Base-by-base conservation (phyloP, 2,113 vertebrate species). In the Eclectus roratus region DNA sequence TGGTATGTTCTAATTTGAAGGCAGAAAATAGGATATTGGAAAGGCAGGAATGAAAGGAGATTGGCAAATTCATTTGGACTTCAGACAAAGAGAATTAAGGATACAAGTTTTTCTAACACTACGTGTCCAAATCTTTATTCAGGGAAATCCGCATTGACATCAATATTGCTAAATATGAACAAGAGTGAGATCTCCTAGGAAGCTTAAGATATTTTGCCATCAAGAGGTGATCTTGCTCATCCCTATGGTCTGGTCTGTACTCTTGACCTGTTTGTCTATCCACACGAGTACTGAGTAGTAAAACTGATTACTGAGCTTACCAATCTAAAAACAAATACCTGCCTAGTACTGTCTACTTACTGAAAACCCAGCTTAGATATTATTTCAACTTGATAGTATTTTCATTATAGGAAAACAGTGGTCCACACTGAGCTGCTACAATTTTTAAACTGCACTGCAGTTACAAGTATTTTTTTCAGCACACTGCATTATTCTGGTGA, bases 301-400 rank as follows among this genome's bases (percentile, higher is more conserved):
- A 92, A 60, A 7, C 4, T 20, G 29, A 66, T n/a, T 31, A 56
- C 14, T 70, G 14, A 78, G 2, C 1, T 63, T 29, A 71, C 10
- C 41, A 85, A 35, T 29, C 41, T 44, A 20, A 53, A 79, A 74
- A 1, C 33, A 82, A 64, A 60, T 16, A 61, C 13, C 7, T 71
- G 41, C 12, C 25, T n/a, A 50, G 12, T 46, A 78, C 33, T 27
- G 25, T 12, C 74, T 60, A 35, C 17, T 27, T 69, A 50, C 11
- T 0, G 0, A 83, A 94, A 89, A 19, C 7, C 3, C 17, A 71
- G 3, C 11, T 43, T 33, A n/a, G 53, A 18, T 64, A 35, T 46
- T 43, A 82, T 47, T 80, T 66, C 17, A 41, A 23, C 31, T 61
- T 50, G 23, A 58, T 13, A 29, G 4, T 7, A 91, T 66, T 53